A percentile compares a stretch with the other conserved stretches of the same genome.
phyloP scores from a whole-genome alignment of 2,888 invertebrate genomes.

The Autographa pulchrina region DNA sequence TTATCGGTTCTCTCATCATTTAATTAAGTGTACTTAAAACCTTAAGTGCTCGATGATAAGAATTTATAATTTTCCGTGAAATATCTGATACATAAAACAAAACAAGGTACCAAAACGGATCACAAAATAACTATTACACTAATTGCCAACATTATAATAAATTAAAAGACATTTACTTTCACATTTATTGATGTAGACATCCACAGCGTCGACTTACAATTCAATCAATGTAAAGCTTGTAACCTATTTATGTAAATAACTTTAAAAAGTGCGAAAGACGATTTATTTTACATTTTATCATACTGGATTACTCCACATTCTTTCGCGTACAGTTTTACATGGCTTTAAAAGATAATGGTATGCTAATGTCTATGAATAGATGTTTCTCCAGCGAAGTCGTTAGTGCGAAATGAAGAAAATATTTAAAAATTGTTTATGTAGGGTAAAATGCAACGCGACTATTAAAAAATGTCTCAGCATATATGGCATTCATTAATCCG shows the following conservation, averaged over 20 bases:
- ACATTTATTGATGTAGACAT: conserved; percentile 30
- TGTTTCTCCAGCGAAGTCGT: conserved; percentile 64
- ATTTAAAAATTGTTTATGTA: conserved; percentile 55
- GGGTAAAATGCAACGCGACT: conserved; percentile 43
- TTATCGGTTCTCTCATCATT: conserved; percentile 59
- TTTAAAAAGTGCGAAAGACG: conserved; percentile 61
- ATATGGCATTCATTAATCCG: conserved; percentile 49
- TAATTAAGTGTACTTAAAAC: conserved; percentile 31
- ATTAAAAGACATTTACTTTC: conserved; percentile 23
- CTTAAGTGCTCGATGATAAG: neutral
- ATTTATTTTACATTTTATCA: conserved; percentile 73
- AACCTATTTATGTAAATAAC: conserved; percentile 68
- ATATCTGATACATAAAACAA: neutral
- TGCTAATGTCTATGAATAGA: conserved; percentile 75
- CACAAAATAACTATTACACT: conserved; percentile 15
- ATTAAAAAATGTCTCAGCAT: conserved; percentile 30
- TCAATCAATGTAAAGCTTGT: conserved; percentile 65
- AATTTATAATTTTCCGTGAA: neutral
- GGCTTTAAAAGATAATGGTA: conserved; percentile 77
- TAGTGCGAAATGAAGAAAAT: conserved; percentile 65
- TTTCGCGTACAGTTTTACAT: conserved; percentile 71
- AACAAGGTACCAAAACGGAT: neutral
- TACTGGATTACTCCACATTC: conserved; percentile 73
- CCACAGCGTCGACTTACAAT: conserved; percentile 57
- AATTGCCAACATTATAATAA: conserved; percentile 21